These are phyloP conservation scores for Leucophora obtusa DNA, from an alignment of 2,888 invertebrate species.

Conservation along the genomic window DNA sequence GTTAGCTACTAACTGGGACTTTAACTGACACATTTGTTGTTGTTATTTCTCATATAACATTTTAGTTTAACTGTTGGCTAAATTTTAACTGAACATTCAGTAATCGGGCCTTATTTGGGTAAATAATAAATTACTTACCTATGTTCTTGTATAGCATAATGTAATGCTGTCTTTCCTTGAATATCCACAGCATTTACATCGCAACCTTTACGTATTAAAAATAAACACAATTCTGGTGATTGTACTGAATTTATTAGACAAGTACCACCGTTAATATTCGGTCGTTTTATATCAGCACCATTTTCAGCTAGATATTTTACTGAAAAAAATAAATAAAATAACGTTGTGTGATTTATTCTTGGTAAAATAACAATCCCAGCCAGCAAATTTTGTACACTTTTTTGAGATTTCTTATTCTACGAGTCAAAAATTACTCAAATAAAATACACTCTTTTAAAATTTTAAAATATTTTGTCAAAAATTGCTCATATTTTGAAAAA, in stretches of 20 bases:
- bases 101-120: too few relatives aligned
- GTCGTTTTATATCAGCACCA: constrained; percentile 89
- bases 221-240: constrained; percentile 88
- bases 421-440: too few relatives aligned
- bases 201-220: constrained; percentile 88
- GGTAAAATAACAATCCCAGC: not conserved
- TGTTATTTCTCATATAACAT: too few relatives aligned
- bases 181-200: constrained; percentile 92
- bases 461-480: too few relatives aligned
- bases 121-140: constrained; percentile 76
- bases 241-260: constrained; percentile 96
- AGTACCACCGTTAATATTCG: constrained; percentile 95
- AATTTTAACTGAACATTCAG: too few relatives aligned
- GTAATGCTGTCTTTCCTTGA: constrained; percentile 93
- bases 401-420: too few relatives aligned
- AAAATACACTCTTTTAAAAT: too few relatives aligned
- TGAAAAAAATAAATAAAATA: constrained; percentile 69
- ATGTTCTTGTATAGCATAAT: constrained; percentile 94
- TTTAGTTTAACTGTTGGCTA: too few relatives aligned
- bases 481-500: too few relatives aligned
- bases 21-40: too few relatives aligned
- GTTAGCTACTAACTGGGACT: too few relatives aligned
- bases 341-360: not conserved
- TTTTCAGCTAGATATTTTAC: constrained; percentile 87
- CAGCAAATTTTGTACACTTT: too few relatives aligned